Evolutionary conservation across 2,888 invertebrate species (phyloP), one percentile per base, ranked within the genome.

Genomic region (Azorinus chamasolen): DNA sequence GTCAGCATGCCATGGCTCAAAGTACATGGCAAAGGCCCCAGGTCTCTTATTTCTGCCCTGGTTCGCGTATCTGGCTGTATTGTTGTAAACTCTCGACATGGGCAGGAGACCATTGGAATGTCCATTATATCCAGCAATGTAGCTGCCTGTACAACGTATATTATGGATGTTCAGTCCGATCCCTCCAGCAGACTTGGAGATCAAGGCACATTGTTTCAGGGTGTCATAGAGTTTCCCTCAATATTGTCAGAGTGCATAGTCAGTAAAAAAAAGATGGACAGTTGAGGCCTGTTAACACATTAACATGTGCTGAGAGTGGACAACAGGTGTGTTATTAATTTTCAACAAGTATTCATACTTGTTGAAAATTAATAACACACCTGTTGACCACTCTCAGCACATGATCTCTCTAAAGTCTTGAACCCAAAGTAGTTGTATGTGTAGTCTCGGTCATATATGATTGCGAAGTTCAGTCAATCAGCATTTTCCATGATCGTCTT

Each of bases 1-100:
- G 93, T 99, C 99, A 0, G 97, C 96, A 94, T 99, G 99, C 99
- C 99, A 99, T 0, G 99, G 99, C 93, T 99, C 99, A 62, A 99
- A 93, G 91, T 99, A 99, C 76, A 99, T 96, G 18, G 99, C 98
- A 94, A 99, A 98, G 2, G 99, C 99, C 24, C 99, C 99, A 1
- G 99, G 99, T 78, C 99, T 94, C 95, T 99, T 99, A 91, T 98
- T 98, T 55, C 99, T 99, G 24, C 99, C 98, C 94, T 99, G 99
- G 93, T 99, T 98, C 0, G 99, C 98, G 94, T 99, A 99, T 81
- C 97, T 95, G 0, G 99, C 98, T 2, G 98, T 97, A 90, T 98
- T 97, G 92, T 99, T 99, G 92, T 96, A 99, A 0, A 99, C 98
- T 79, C 98, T 94, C 48, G 99, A 94, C 97, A 92, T 89, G 0